Evolutionary conservation across 2,888 invertebrate species (phyloP).

Genomic region (Trissolcus brochymenae): DNA sequence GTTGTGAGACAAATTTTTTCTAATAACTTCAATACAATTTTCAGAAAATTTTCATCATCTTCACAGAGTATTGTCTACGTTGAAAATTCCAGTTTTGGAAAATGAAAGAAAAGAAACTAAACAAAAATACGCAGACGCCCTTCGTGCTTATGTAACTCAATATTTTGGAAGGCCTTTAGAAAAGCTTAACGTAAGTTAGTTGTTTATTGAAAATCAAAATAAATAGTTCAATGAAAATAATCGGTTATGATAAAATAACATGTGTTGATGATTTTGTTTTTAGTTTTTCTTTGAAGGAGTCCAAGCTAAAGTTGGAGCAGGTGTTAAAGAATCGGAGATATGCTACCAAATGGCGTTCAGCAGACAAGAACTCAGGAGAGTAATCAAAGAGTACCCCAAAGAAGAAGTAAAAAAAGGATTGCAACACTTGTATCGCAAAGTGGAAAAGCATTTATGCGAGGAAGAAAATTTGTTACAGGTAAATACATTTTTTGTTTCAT

Average conservation of each 20-base stretch:
- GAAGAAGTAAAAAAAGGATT: slow-evolving; percentile 95
- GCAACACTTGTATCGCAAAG: slow-evolving; percentile 94
- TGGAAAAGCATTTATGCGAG: slow-evolving; percentile 97
- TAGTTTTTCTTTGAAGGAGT: slow-evolving; percentile 98
- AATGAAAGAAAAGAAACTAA: slow-evolving; percentile 92
- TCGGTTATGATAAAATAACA: slow-evolving; percentile 3
- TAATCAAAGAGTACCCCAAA: slow-evolving; percentile 95
- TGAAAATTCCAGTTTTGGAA: slow-evolving; percentile 94
- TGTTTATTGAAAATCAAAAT: background rate
- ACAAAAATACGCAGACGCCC: slow-evolving; percentile 91
- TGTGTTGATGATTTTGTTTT: slow-evolving; percentile 70
- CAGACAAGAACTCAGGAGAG: slow-evolving; percentile 96
- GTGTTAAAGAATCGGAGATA: slow-evolving; percentile 97
- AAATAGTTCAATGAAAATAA: background rate
- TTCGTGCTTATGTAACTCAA: slow-evolving; percentile 93
- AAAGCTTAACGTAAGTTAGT: slow-evolving; percentile 87
- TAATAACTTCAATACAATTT: slow-evolving; percentile 4
- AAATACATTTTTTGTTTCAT: slow-evolving; percentile 17
- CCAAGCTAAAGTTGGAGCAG: slow-evolving; percentile 92
- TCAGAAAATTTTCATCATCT: slow-evolving; percentile 96
- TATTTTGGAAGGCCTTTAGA: slow-evolving; percentile 96
- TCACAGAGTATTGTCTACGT: slow-evolving; percentile 88
- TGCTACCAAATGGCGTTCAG: slow-evolving; percentile 98
- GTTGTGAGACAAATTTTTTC: background rate
- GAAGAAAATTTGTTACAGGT: slow-evolving; percentile 92